Evolutionary conservation across 2,888 invertebrate genomes (phyloP).

Genomic region (Nomada ferruginata): DNA sequence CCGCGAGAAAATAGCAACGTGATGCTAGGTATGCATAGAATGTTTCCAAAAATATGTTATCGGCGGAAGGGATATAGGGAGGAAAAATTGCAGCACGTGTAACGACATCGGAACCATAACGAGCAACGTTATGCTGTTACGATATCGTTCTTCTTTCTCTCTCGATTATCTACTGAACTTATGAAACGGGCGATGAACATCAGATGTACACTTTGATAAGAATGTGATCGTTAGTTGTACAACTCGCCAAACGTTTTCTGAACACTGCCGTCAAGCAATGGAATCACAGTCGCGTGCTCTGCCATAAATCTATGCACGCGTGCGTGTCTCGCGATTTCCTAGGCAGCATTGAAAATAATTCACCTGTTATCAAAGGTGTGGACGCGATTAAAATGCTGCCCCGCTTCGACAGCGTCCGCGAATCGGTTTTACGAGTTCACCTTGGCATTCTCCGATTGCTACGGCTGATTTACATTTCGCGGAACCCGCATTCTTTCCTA

Average conservation of each 20-base stretch:
- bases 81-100: neutral
- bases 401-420: neutral
- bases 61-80: neutral
- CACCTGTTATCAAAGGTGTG: conserved; percentile 9
- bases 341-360: neutral
- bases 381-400: conserved; percentile 1
- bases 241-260: too few species aligned
- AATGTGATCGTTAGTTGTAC: too few species aligned
- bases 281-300: neutral
- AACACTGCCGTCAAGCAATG: neutral
- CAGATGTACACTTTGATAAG: neutral
- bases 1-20: neutral
- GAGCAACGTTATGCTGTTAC: too few species aligned
- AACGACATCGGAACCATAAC: too few species aligned
- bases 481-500: neutral
- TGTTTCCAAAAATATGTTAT: neutral
- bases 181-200: too few species aligned
- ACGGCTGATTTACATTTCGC: conserved; percentile 13
- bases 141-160: too few species aligned
- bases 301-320: neutral
- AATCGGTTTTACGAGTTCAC: conserved; percentile 36
- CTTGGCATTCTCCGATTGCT: conserved; percentile 50
- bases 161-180: too few species aligned
- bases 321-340: neutral
- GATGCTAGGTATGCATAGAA: neutral